These are phyloP conservation scores for Chondrosia reniformis DNA, from an alignment of 37 sponge, comb jelly and placozoan species.

Conservation along the genomic window DNA sequence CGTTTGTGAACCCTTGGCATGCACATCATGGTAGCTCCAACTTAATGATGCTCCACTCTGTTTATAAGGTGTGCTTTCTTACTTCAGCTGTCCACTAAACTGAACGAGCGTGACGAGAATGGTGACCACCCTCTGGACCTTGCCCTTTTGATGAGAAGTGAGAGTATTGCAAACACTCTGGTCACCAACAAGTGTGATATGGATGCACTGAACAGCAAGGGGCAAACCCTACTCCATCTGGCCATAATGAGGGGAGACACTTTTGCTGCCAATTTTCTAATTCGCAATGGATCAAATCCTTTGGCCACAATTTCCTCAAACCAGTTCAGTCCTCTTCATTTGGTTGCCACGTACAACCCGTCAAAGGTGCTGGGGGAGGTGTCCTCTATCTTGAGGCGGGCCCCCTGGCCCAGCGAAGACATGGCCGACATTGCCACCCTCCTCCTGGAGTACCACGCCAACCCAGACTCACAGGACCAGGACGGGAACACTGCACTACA, in stretches of 20 bases:
- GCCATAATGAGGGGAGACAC: slow-evolving; percentile 81
- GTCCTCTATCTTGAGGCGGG: not conserved
- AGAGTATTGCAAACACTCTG: slow-evolving; percentile 85
- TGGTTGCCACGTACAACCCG: slow-evolving; percentile 65
- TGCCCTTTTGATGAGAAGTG: slow-evolving; percentile 71
- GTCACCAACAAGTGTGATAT: slow-evolving; percentile 77
- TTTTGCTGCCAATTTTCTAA: slow-evolving; percentile 84
- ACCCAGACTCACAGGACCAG: slow-evolving; percentile 76
- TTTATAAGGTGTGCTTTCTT: too few relatives aligned
- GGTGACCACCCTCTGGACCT: slow-evolving; percentile 84
- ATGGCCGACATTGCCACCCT: slow-evolving; percentile 66
- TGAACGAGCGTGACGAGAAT: slow-evolving; percentile 63
- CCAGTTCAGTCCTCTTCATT: slow-evolving; percentile 76
- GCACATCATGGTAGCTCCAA: too few relatives aligned
- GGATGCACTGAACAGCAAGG: slow-evolving; percentile 65
- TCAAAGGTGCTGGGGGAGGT: not conserved
- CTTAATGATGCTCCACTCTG: too few relatives aligned
- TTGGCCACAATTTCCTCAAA: slow-evolving; percentile 26
- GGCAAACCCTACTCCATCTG: slow-evolving; percentile 78
- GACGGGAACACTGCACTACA: slow-evolving; percentile 77
- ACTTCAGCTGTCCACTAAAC: slow-evolving; percentile 55
- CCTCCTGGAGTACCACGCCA: slow-evolving; percentile 75
- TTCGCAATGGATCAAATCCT: slow-evolving; percentile 79
- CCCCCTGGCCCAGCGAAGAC: slow-evolving; percentile 59
- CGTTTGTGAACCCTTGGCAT: too few relatives aligned